Conservation (phyloP, 2,797 vertebrate species). For the Manis javanica region DNA sequence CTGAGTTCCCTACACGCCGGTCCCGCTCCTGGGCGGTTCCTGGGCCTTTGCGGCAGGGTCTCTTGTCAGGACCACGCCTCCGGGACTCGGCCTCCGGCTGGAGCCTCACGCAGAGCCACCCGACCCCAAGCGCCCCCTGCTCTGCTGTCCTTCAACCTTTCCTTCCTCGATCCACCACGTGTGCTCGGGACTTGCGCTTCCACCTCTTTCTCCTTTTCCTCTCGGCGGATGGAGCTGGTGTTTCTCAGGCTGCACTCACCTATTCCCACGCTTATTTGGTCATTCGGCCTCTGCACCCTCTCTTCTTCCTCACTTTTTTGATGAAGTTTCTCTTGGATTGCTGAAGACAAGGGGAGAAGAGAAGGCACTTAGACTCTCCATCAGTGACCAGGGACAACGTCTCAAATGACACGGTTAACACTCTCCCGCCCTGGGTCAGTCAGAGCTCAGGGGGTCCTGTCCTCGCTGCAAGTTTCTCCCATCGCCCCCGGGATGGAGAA, state of each 20-base stretch:
- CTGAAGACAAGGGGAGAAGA: background rate
- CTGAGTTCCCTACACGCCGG: background rate
- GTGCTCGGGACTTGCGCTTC: background rate
- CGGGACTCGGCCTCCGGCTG: background rate
- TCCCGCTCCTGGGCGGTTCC: background rate
- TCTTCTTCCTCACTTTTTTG: background rate
- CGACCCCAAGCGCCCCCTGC: background rate
- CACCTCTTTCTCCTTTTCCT: background rate
- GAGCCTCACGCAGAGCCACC: background rate
- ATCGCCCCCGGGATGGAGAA: background rate
- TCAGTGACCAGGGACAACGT: background rate
- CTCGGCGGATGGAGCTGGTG: background rate
- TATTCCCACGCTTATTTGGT: constrained; percentile 27
- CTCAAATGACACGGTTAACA: background rate
- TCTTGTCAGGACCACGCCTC: background rate
- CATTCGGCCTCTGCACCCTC: background rate
- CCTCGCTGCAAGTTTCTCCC: background rate
- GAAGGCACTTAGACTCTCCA: background rate
- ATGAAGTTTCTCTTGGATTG: accelerated
- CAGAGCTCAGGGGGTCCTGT: background rate
- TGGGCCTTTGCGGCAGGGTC: accelerated
- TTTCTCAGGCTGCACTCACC: constrained; percentile 37
- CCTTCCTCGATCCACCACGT: background rate
- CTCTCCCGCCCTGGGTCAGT: background rate
- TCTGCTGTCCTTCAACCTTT: background rate